Evolutionary conservation across 2,113 vertebrate species (phyloP).

Genomic region (Sterna hirundo): DNA sequence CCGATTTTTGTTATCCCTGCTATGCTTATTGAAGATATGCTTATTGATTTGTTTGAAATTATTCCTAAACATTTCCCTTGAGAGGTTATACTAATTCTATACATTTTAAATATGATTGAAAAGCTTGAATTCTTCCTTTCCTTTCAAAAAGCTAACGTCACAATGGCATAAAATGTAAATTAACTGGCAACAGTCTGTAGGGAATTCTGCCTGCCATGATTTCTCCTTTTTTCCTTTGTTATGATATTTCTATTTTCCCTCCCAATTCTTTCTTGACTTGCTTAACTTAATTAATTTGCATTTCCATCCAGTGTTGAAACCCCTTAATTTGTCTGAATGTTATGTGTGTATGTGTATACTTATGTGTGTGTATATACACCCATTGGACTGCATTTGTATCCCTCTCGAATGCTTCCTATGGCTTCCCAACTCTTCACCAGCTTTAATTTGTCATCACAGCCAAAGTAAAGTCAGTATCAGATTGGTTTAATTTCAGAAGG

Average conservation of each 20-base stretch:
- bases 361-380: accelerated
- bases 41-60: conserved; percentile 16
- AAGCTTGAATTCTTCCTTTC: conserved; percentile 3
- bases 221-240: neutral
- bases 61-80: conserved; percentile 10
- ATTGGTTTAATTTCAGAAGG: neutral
- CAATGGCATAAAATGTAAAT: conserved; percentile 22
- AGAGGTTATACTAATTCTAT: neutral
- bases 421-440: neutral
- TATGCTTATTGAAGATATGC: neutral
- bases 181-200: neutral
- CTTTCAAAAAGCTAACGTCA: conserved; percentile 18
- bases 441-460: neutral
- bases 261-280: neutral
- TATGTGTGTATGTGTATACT: neutral
- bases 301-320: neutral
- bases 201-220: neutral
- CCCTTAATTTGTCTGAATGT: neutral
- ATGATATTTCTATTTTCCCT: neutral
- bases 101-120: neutral
- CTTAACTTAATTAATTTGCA: neutral
- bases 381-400: neutral
- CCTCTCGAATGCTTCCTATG: neutral
- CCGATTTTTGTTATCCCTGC: neutral
- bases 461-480: neutral